These are phyloP conservation scores for Apocheima hispidaria DNA, from an alignment of 2,888 invertebrate genomes.

Conservation along the genomic window DNA sequence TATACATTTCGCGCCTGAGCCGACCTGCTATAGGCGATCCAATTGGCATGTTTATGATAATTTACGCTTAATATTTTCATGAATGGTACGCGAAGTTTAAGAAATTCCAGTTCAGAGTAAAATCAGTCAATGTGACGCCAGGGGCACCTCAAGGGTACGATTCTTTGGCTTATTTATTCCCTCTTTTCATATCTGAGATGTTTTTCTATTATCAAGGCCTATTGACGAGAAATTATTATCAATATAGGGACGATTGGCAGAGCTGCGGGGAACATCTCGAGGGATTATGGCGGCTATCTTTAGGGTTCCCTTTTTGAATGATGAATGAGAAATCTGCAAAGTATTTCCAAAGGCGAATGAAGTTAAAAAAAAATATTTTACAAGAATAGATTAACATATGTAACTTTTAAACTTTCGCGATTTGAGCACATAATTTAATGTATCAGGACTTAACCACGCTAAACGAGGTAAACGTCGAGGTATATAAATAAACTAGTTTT, in stretches of 20 bases:
- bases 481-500: no score
- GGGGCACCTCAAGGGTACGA: conserved; percentile 10
- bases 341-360: no score
- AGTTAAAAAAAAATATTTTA: no score
- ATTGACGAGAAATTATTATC: conserved; percentile 29
- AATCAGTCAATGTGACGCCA: neutral
- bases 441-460: no score
- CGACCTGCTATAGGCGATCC: no score
- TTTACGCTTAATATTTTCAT: no score
- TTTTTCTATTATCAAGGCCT: conserved; percentile 23
- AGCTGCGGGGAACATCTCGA: conserved; percentile 21
- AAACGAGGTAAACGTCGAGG: no score
- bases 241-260: conserved; percentile 23
- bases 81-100: neutral
- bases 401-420: no score
- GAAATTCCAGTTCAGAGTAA: neutral
- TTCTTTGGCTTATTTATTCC: conserved; percentile 1
- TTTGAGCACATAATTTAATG: no score
- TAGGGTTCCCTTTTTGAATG: conserved; percentile 9
- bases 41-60: no score
- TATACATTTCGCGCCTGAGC: no score
- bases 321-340: neutral
- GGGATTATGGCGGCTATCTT: neutral
- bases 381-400: no score
- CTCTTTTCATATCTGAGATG: conserved; percentile 10